phyloP scores from a whole-genome alignment of 1,140 invertebrate genomes.

The Lasioglossum baleicum region DNA sequence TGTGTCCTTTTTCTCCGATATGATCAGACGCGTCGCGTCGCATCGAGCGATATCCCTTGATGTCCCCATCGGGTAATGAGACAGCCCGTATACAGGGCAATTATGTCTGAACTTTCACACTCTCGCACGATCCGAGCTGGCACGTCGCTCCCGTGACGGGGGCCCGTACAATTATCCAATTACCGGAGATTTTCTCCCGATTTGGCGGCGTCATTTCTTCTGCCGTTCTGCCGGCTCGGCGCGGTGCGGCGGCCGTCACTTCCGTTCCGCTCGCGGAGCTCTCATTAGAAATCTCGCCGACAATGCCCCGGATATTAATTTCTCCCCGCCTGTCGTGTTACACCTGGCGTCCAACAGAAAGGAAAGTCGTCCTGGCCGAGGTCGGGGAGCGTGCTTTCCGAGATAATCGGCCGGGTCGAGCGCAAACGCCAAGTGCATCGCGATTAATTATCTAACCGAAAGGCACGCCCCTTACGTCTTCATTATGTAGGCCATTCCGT shows the following conservation, averaged over 20 bases:
- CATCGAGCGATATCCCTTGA: too few species aligned
- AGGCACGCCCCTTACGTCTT: slow-evolving; percentile 65
- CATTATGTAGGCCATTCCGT: slow-evolving; percentile 69
- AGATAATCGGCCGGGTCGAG: slow-evolving; percentile 45
- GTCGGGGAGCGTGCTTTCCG: slow-evolving; percentile 13
- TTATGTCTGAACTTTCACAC: not conserved
- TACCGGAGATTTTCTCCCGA: not conserved
- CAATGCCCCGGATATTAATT: not conserved
- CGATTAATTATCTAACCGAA: slow-evolving; percentile 61
- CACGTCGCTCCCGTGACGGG: not conserved
- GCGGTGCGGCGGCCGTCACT: too few species aligned
- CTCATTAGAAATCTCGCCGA: slow-evolving; percentile 3
- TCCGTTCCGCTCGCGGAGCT: not conserved
- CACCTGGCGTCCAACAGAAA: slow-evolving; percentile 16
- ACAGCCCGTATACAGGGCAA: not conserved
- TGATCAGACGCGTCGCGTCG: too few species aligned
- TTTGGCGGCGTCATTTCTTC: not conserved
- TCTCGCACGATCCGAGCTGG: not conserved
- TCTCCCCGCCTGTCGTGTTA: not conserved
- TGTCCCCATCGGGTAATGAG: too few species aligned
- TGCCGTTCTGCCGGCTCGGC: too few species aligned
- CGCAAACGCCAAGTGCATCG: slow-evolving; percentile 41
- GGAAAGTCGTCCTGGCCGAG: slow-evolving; percentile 12
- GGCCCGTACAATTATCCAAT: not conserved
- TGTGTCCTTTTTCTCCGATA: too few species aligned